Evolutionary conservation across 2,888 invertebrate species (phyloP), one percentile per base, ranked within the genome.

Genomic region (Conistra vaccinii): DNA sequence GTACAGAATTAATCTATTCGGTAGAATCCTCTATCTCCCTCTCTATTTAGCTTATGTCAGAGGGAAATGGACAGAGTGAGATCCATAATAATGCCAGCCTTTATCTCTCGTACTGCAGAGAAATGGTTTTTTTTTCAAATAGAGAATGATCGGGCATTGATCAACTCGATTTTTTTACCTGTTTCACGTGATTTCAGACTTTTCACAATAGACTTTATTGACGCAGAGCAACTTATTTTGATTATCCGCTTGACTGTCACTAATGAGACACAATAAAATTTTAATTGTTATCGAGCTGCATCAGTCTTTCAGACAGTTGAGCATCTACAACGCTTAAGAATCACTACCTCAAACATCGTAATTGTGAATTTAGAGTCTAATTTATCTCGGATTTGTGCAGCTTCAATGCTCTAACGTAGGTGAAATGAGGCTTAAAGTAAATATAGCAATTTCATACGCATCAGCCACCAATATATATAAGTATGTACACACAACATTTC

Each of bases 1-100:
- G 32, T 65, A 48, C 29, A 53, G 17, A 53, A 61, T 58, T 62
- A 57, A 62, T 60, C 69, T 12, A 66, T 66, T 65, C 29, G 5
- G 42, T 63, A 57, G n/a, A 20, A 57, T 60, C 45, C 23, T n/a
- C 32, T 53, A n/a, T 65, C 20, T 53, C 14, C 17, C 2, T 75
- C 42, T 66, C 51, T 26, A 9, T 60, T 23, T 76, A 32, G 9
- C n/a, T 32, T 42, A 53, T 17, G 17, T 73, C 5, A 72, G 9
- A 4, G 12, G 3, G 2, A 5, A 23, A 20, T 9, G 1, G 10
- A 48, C 3, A 29, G 23, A 58, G 23, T 29, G 5, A 39, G 57
- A 26, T 14, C 3, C 17, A 14, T 70, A 39, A 23, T 29, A 42
- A 6, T 35, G 6, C 23, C 20, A 32, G 10, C 1, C n/a, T n/a